A percentile compares a stretch with the other conserved stretches of the same genome.
Evolutionary conservation across 2,888 invertebrate species (phyloP).

Genomic region (Deilephila porcellus): DNA sequence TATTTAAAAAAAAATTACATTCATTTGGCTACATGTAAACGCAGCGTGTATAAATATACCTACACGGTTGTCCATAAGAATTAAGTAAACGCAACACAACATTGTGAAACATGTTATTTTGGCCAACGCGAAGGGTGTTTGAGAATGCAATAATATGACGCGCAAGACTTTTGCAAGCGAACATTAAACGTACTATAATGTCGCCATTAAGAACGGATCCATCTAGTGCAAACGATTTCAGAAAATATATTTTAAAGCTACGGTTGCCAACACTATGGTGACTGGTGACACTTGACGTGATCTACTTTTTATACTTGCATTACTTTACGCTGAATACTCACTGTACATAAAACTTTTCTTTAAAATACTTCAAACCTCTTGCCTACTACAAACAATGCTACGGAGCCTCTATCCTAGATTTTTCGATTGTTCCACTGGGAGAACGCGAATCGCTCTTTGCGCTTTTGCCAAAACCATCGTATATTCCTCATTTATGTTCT

Average conservation of each 20-base stretch:
- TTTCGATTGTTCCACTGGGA: neutral
- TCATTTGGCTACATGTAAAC: neutral
- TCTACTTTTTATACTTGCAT: neutral
- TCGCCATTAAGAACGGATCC: slow-evolving; percentile 11
- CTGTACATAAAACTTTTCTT: neutral
- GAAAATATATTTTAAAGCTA: neutral
- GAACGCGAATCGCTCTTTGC: neutral
- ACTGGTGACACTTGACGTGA: neutral
- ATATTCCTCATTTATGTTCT: neutral
- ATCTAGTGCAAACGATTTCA: neutral
- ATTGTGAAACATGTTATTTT: slow-evolving; percentile 23
- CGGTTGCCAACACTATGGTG: neutral
- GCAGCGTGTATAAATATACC: neutral
- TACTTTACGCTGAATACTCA: neutral
- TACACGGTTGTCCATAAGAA: neutral
- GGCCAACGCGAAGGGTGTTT: slow-evolving; percentile 18
- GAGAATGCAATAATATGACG: slow-evolving; percentile 26
- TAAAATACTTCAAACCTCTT: neutral
- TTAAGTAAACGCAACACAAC: slow-evolving; percentile 15
- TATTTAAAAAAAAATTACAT: too few relatives aligned
- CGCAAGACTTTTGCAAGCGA: slow-evolving; percentile 23
- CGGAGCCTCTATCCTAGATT: neutral
- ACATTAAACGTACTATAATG: slow-evolving; percentile 1
- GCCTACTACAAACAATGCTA: neutral
- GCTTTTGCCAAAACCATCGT: neutral